Conservation (phyloP, 2,113 vertebrate genomes). For the Coreoperca whiteheadi region DNA sequence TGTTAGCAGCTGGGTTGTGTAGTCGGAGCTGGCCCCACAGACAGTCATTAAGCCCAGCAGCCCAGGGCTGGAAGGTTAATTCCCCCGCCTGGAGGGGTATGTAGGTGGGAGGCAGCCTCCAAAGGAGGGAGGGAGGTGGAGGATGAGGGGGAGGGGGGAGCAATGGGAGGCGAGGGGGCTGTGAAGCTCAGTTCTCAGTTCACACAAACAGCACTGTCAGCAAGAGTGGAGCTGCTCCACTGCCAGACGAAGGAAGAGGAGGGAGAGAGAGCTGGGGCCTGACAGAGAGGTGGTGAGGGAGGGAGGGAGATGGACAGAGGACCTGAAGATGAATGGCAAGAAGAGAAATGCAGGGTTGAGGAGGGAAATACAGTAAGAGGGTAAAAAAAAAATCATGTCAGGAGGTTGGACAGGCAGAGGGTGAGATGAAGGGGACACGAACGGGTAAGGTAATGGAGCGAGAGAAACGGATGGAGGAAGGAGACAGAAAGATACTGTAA, state of each 20-base stretch:
- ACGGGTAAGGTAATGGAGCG: constrained; percentile 78
- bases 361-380: constrained; percentile 75
- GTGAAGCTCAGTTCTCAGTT: constrained; percentile 81
- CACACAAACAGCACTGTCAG: constrained; percentile 83
- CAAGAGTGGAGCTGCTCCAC: constrained; percentile 75
- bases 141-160: constrained; percentile 30
- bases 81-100: constrained; percentile 72
- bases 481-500: constrained; percentile 76
- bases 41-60: constrained; percentile 83
- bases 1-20: constrained; percentile 81
- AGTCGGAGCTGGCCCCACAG: constrained; percentile 68
- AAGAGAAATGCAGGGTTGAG: constrained; percentile 65
- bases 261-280: constrained; percentile 52
- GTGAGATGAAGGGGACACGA: constrained; percentile 73
- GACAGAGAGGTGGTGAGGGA: constrained; percentile 56
- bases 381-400: constrained; percentile 75
- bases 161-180: constrained; percentile 78
- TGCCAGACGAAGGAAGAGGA: constrained; percentile 72
- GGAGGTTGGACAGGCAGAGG: constrained; percentile 75
- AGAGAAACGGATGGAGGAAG: constrained; percentile 73
- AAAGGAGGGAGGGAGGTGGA: constrained; percentile 51
- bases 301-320: constrained; percentile 69
- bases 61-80: constrained; percentile 81
- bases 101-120: constrained; percentile 65
- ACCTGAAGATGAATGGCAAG: constrained; percentile 74